Base-by-base conservation (phyloP, 2,113 vertebrate species). In the Thalassarche chlororhynchos region DNA sequence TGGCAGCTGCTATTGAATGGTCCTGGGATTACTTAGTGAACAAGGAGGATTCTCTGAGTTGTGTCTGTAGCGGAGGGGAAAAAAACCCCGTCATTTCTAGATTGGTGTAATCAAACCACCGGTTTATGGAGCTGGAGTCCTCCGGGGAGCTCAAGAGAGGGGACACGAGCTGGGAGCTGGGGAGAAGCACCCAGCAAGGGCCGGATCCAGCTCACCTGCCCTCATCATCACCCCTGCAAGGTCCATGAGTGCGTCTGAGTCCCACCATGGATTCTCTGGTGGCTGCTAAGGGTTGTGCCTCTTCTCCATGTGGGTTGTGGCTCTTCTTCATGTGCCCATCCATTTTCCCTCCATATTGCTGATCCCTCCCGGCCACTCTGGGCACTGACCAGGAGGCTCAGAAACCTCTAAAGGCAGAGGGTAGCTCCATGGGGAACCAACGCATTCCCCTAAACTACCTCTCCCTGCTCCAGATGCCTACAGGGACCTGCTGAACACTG, bases 81-180 rank as follows among this genome's bases (percentile, higher is more conserved):
- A 21, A 10, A 72, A 81, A 64, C 78, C 49, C 28, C 3, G 40
- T 14, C 5, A 3, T 9, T 31, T 44, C 25, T 28, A 23, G 29
- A 4, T 11, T 0, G 1, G 26, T 36, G 49, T 49, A 36, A 76
- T 60, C 38, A 58, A 64, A 0, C 10, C 24, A 10, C 12, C 2
- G 14, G 40, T 47, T 84, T 51, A 25, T 2, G n/a, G 80, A 74
- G 60, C 34, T 6, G 2, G 18, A 26, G n/a, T 26, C 44, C 77
- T n/a, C 31, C 1, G 1, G 58, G 77, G 58, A 94, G n/a, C 8
- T 38, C 28, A 24, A 9, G 42, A 58, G 46, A 18, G 29, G 13
- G 7, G 12, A 20, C 16, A 2, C 0, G 16, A 62, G 34, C 40
- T 17, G 34, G 64, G 86, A 64, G 13, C 18, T 54, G 25, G 0